Base-by-base conservation (phyloP, 2,797 vertebrate genomes). In the Varecia variegata region DNA sequence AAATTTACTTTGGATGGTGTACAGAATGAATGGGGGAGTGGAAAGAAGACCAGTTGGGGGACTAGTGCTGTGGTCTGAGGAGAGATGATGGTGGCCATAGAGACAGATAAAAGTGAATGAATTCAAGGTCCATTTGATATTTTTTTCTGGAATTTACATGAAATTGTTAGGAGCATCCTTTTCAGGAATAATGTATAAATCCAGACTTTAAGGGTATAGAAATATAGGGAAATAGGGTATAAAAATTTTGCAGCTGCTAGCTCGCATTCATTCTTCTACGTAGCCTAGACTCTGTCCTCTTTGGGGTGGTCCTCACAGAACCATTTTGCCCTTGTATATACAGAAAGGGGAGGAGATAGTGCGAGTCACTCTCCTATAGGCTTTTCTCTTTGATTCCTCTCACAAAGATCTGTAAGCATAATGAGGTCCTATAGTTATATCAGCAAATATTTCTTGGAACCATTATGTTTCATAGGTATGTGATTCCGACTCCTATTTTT, bases 381-480 rank as follows among this genome's bases (percentile, higher is more conserved):
- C 12, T 73, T 73, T 35, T 45, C 17, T 45, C 87, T 38, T 14
- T 68, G 30, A 25, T 45, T 70, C 18, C 58, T 77, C 67, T 62
- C 32, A 92, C 20, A 40, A 40, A 76, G 80, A 32, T 35, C 65
- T 35, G 13, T 47, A 65, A 67, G 9, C 54, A n/a, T 43, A 27
- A 5, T 58, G 54, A 23, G 25, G 14, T 40, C 38, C 84, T 74
- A 0, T 47, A 47, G 70, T 58, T 70, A 43, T 6, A 76, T n/a
- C 56, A 70, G 62, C 68, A 80, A 58, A n/a, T 87, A 40, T 80
- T 95, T 90, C 88, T 95, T 87, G 52, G 25, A 70, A 65, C 27
- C 52, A 14, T 40, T 84, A 20, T 23, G 10, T 90, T 85, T 92
- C 38, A 5, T 60, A 77, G 47, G 8, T 82, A 43, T 23, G 62